Percentiles rank a stretch among this genome's conserved stretches.
These are phyloP conservation scores for Octonoba sinensis DNA, from an alignment of 2,888 invertebrate species.

Conservation along the genomic window DNA sequence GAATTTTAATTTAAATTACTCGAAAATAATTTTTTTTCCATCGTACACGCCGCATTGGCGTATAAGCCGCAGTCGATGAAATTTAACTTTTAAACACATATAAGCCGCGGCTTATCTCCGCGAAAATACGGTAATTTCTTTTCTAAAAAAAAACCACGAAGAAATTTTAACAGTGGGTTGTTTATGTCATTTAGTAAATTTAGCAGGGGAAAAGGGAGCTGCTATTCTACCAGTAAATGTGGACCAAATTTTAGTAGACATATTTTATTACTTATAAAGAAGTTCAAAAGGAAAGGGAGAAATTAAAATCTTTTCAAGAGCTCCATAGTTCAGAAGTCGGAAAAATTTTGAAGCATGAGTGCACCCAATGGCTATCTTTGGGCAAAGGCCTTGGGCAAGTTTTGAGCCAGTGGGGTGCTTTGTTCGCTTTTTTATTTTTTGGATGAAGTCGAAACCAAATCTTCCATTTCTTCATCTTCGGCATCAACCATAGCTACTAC, in stretches of 20 bases:
- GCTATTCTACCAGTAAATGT: background rate
- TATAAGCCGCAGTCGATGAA: no score
- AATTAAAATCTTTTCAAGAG: background rate
- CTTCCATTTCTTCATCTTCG: background rate
- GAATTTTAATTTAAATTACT: no score
- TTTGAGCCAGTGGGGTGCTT: background rate
- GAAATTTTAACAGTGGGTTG: background rate
- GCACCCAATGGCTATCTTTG: background rate
- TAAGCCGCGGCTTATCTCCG: no score
- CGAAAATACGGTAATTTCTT: no score
- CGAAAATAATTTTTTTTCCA: no score
- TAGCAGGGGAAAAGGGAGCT: background rate
- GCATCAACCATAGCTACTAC: background rate
- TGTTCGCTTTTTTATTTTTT: background rate
- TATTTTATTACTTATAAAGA: no score
- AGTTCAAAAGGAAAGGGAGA: background rate
- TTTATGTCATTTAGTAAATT: background rate
- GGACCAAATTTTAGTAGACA: background rate
- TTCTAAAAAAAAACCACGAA: no score
- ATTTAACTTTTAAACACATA: no score
- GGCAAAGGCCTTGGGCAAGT: no score
- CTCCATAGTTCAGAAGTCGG: background rate
- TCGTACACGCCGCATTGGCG: no score
- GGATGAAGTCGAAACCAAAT: background rate
- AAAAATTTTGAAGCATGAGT: background rate